Percentiles rank a stretch among this genome's conserved stretches.
phyloP scores from a whole-genome alignment of 2,888 invertebrate genomes.

The Teleogryllus oceanicus region DNA sequence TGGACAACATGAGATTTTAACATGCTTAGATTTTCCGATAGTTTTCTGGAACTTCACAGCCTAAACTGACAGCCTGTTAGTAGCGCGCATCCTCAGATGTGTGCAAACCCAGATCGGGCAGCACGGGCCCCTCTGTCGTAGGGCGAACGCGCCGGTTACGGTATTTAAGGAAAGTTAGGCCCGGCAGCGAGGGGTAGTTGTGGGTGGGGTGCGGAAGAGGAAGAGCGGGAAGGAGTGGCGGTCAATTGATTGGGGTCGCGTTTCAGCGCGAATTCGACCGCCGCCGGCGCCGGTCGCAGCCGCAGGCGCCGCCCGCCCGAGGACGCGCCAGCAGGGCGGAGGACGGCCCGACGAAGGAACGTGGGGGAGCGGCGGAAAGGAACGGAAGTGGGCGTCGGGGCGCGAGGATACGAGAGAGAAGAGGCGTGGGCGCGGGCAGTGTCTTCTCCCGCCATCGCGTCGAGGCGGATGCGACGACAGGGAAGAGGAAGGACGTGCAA shows the following conservation, averaged over 20 bases:
- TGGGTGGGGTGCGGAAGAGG: neutral
- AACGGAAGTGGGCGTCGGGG: too few species aligned
- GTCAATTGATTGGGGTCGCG: neutral
- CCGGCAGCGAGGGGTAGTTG: neutral
- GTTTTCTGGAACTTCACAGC: too few species aligned
- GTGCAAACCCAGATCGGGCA: too few species aligned
- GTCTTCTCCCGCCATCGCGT: neutral
- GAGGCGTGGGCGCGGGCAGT: neutral
- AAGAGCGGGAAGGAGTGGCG: neutral
- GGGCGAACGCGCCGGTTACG: neutral
- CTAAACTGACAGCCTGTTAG: too few species aligned
- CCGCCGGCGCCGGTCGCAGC: neutral
- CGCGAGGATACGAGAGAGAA: too few species aligned
- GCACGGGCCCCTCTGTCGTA: too few species aligned
- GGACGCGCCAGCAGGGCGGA: neutral
- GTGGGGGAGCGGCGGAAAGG: too few species aligned
- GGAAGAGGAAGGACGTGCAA: neutral
- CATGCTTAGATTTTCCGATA: too few species aligned
- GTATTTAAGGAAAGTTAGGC: neutral
- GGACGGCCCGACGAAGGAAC: too few species aligned
- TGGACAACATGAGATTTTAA: too few species aligned
- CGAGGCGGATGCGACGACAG: neutral
- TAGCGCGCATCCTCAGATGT: too few species aligned
- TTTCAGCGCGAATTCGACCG: constrained; percentile 18
- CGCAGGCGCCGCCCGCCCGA: neutral